Base-by-base conservation (phyloP, 2,113 vertebrate species). In the Stictonetta naevosa region DNA sequence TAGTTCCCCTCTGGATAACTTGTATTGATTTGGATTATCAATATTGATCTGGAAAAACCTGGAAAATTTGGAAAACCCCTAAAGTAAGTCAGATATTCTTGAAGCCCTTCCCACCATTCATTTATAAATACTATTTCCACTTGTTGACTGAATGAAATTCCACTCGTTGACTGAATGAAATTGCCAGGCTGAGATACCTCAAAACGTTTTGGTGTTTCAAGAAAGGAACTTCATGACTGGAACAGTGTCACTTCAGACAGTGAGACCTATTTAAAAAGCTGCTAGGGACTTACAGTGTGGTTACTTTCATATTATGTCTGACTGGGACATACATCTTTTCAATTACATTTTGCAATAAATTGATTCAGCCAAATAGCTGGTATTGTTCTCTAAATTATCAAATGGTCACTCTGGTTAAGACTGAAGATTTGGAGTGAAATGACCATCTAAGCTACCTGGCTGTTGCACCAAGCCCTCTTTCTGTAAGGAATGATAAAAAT, bases 321-420 rank as follows among this genome's bases (percentile, higher is more conserved):
- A 56, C 66, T 34, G 29, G 19, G 44, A 3, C 55, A 60, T 31
- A 26, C 14, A 25, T 11, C 23, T 90, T 81, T 83, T 82, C 58
- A 68, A 10, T 73, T 72, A 28, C 4, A 8, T 83, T 74, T 85
- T 91, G 8, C 11, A 72, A 28, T 63, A 33, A 64, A 89, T 91
- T 82, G 21, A 46, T 89, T 78, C 46, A 52, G 0, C 77, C 0
- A 0, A 19, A 25, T 63, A 13, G 11, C 4, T 15, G 46, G 33
- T 68, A 36, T 78, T 25, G 0, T 68, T 26, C 33, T 84, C 42
- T 76, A 1, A 71, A 4, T 79, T 42, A 90, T 64, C 42, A 63
- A 72, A 11, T 38, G 48, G 53, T 21, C 84, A 21, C 19, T 67
- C 55, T 23, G 23, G 56, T 62, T 84, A 42, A 74, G 8, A 11